Conservation (phyloP, 2,888 invertebrate species). For the Cremastinae sp. region DNA sequence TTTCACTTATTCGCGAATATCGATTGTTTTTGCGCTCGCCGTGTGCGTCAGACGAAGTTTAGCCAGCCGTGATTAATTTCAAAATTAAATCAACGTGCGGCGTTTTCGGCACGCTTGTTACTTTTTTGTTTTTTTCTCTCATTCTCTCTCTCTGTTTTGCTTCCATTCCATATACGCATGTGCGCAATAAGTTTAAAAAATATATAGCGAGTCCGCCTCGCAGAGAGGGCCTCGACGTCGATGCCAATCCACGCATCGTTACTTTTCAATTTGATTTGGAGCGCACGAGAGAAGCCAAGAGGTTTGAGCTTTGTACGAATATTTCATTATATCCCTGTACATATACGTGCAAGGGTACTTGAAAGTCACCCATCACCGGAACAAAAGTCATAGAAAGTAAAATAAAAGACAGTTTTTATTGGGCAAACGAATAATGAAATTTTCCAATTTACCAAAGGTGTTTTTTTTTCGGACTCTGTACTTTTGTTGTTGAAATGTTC, state of each 20-base stretch:
- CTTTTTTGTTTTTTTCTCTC: constrained; percentile 4
- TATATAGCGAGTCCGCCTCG: constrained; percentile 20
- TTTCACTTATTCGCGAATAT: neutral
- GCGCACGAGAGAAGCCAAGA: constrained; percentile 24
- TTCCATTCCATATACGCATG: neutral
- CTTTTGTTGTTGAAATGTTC: no score
- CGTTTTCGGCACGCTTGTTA: constrained; percentile 5
- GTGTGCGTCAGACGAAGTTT: constrained; percentile 26
- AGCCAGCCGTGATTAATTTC: constrained; percentile 28
- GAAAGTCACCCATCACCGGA: constrained; percentile 41
- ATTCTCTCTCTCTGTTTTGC: constrained; percentile 1
- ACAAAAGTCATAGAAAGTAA: constrained; percentile 2
- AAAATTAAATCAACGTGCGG: constrained; percentile 36
- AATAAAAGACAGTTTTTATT: no score
- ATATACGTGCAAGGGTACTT: neutral
- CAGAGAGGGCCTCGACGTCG: constrained; percentile 32
- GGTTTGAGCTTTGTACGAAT: constrained; percentile 16
- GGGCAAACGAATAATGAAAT: no score
- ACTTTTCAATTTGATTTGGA: constrained; percentile 48
- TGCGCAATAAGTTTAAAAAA: constrained; percentile 9
- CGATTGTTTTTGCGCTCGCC: neutral
- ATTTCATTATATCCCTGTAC: constrained; percentile 5
- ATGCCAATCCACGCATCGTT: constrained; percentile 49
- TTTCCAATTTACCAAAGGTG: no score
- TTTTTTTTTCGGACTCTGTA: no score